Conservation (phyloP, 2,888 invertebrate genomes). For the Chrysopilus asiliformis region DNA sequence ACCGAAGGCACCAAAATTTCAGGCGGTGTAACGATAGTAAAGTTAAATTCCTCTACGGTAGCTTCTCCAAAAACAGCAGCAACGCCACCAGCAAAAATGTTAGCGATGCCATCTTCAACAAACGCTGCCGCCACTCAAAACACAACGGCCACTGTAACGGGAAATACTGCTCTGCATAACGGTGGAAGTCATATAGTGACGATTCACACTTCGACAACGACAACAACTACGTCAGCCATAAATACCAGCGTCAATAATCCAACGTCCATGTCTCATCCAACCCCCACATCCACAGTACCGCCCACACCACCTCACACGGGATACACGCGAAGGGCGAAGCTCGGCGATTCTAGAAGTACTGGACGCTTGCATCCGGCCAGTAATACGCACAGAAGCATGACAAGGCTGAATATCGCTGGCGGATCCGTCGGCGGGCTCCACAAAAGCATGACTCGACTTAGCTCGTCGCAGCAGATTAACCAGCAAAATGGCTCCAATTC, state of each 20-base stretch:
- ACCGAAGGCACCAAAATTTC: conserved; percentile 57
- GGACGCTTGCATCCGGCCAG: conserved; percentile 57
- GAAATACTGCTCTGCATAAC: conserved; percentile 1
- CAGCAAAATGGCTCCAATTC: conserved; percentile 36
- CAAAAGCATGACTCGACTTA: conserved; percentile 70
- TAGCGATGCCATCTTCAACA: too few species aligned
- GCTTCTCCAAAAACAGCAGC: conserved; percentile 1
- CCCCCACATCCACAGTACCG: conserved; percentile 16
- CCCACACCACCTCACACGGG: conserved; percentile 32
- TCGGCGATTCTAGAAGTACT: conserved; percentile 63
- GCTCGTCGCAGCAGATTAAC: conserved; percentile 65
- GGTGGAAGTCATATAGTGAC: conserved; percentile 13
- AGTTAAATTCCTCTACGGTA: conserved; percentile 44
- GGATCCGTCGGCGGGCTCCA: conserved; percentile 66
- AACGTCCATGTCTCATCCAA: background rate
- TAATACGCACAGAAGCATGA: conserved; percentile 66
- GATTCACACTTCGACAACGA: conserved; percentile 13
- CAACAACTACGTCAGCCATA: conserved; percentile 8
- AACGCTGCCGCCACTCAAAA: conserved; percentile 14
- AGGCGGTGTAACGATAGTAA: conserved; percentile 67
- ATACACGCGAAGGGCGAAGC: conserved; percentile 49
- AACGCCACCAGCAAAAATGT: conserved; percentile 11
- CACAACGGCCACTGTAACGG: conserved; percentile 1
- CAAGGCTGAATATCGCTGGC: conserved; percentile 53
- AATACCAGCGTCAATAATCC: conserved; percentile 2